These are phyloP conservation scores for Habrosyne pyritoides DNA, from an alignment of 2,888 invertebrate genomes.

Conservation along the genomic window DNA sequence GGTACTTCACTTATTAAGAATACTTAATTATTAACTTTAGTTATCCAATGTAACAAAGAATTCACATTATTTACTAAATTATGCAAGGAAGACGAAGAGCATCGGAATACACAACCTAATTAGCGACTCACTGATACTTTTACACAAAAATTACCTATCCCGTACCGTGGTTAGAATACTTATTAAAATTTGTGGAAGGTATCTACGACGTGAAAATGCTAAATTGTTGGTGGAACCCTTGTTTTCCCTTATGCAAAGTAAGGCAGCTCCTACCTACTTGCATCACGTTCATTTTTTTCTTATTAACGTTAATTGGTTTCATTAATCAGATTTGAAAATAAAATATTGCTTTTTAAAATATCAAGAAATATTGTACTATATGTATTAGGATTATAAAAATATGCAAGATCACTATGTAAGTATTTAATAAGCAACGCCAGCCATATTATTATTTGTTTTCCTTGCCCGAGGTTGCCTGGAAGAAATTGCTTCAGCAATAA, in stretches of 20 bases:
- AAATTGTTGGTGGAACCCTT: background rate
- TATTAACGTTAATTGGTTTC: too few species aligned
- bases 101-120: slow-evolving; percentile 1
- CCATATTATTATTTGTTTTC: too few species aligned
- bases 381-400: too few species aligned
- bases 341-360: too few species aligned
- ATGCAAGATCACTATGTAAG: too few species aligned
- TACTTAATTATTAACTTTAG: background rate
- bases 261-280: background rate
- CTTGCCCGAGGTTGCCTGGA: too few species aligned
- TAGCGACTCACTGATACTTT: background rate
- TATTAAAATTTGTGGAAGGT: slow-evolving; percentile 10
- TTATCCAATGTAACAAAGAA: background rate
- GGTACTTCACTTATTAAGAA: too few species aligned
- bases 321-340: too few species aligned
- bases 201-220: slow-evolving; percentile 12
- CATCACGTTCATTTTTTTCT: too few species aligned
- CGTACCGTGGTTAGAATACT: slow-evolving; percentile 2
- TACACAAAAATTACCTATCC: background rate
- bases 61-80: background rate
- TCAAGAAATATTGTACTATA: too few species aligned
- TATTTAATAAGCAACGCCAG: too few species aligned
- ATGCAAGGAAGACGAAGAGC: background rate
- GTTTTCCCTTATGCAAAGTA: background rate
- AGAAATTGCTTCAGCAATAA: too few species aligned